Base-by-base conservation (phyloP, 2,888 invertebrate species). In the Pterostichus niger region DNA sequence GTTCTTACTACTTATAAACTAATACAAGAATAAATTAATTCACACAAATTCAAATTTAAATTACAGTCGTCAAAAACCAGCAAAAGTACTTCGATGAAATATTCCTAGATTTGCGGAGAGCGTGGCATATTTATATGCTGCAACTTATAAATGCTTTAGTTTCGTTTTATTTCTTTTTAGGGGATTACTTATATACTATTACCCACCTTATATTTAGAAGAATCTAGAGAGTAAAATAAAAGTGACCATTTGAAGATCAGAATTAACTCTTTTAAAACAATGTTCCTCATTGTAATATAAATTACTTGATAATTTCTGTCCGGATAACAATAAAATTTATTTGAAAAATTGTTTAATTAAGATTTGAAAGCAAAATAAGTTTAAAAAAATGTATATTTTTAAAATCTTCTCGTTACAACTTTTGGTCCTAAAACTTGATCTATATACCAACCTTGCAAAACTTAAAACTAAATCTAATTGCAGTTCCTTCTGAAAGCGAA, bases 91-190 rank as follows among this genome's bases (percentile, higher is more conserved):
- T 82, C 75, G 75, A 73, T 59, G 71, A 75, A 61, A 82, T 75
- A 76, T 64, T 77, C 76, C 76, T 76, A 77, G 64, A 40, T 44
- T 46, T 75, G 56, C 13, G 40, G 24, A 83, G 83, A 77, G 83
- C 77, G 83, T 77, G 77, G 77, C 40, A 68, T 75, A 64, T 49
- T 17, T 49, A 56, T 40, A 61, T 52, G 77, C 83, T 83, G 83
- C 75, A 83, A 76, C 77, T 76, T 56, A 83, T 77, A 83, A 76
- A 83, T 76, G 64, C 77, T 83, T 83, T 76, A 76, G 44, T 77
- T 64, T 77, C 68, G 40, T 64, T 83, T 82, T 64, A 83, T 33
- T 76, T 83, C 61, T 40, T 77, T 83, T 83, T 77, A 24, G 61
- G 33, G 44, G 13, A 31, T 68, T 54, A 59, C 76, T 83, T 83